Evolutionary conservation across 2,113 vertebrate species (phyloP).

Genomic region (Ploceus nigricollis): DNA sequence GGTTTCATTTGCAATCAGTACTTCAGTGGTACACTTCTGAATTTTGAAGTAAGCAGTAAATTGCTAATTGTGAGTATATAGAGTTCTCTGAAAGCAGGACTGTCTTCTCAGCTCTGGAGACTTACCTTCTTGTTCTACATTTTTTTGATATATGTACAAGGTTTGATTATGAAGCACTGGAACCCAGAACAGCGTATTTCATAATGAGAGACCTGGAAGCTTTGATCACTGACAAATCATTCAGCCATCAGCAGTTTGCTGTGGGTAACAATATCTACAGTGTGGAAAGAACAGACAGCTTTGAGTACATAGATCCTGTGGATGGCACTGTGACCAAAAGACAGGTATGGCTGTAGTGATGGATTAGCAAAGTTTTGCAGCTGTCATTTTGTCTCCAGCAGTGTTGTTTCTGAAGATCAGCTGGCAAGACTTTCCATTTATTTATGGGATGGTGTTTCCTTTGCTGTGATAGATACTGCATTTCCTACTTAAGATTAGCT

Average conservation of each 20-base stretch:
- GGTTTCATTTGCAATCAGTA: neutral
- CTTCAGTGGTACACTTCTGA: neutral
- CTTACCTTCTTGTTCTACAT: neutral
- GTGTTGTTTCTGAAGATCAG: neutral
- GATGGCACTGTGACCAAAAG: conserved; percentile 94
- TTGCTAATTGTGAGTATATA: neutral
- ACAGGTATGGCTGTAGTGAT: conserved; percentile 81
- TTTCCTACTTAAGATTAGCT: neutral
- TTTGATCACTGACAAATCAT: conserved; percentile 89
- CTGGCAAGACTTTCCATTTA: neutral
- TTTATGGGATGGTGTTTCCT: neutral
- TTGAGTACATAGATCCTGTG: conserved; percentile 96
- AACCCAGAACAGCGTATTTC: conserved; percentile 87
- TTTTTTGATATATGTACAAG: conserved; percentile 58
- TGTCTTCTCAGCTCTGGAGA: neutral
- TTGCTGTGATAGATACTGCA: neutral
- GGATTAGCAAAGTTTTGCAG: neutral
- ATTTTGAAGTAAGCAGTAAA: neutral
- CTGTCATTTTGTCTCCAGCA: neutral
- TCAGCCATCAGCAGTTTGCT: conserved; percentile 92
- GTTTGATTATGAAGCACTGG: conserved; percentile 96
- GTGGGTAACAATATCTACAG: conserved; percentile 89
- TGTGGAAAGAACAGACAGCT: conserved; percentile 92
- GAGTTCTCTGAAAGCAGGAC: neutral
- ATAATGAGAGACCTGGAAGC: conserved; percentile 93